These are phyloP conservation scores for Biston stratarius DNA, from an alignment of 2,888 invertebrate genomes.

Conservation along the genomic window DNA sequence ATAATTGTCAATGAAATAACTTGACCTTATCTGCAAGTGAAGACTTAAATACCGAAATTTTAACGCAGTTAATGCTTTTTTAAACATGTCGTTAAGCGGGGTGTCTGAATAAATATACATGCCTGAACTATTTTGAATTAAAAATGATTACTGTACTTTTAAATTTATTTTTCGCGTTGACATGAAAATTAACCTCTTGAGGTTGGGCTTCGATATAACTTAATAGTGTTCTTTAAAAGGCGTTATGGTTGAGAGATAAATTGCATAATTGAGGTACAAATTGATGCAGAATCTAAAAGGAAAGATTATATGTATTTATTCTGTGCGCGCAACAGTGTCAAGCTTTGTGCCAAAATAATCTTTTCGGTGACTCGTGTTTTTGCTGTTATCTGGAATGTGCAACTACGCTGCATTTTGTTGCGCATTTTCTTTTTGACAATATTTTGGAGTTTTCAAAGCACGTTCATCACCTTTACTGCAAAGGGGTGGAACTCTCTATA, in stretches of 20 bases:
- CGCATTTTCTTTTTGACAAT: background rate
- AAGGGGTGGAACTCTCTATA: too few species aligned
- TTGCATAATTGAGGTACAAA: slow-evolving; percentile 18
- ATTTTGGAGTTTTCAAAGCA: too few species aligned
- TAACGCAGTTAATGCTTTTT: slow-evolving; percentile 6
- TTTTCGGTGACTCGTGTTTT: slow-evolving; percentile 15
- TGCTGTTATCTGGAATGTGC: background rate
- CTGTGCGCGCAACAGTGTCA: slow-evolving; percentile 49
- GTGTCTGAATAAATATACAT: slow-evolving; percentile 1
- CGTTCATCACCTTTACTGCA: too few species aligned
- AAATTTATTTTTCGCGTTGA: slow-evolving; percentile 5
- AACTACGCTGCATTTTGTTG: background rate
- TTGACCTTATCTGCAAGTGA: slow-evolving; percentile 26
- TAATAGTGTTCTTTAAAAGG: slow-evolving; percentile 19
- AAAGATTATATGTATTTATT: slow-evolving; percentile 43
- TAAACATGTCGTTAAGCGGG: slow-evolving; percentile 9
- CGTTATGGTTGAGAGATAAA: slow-evolving; percentile 9
- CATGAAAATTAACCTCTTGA: slow-evolving; percentile 17
- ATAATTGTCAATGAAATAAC: slow-evolving; percentile 24
- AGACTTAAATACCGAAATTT: slow-evolving; percentile 13
- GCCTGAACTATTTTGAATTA: slow-evolving; percentile 10
- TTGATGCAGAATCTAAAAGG: slow-evolving; percentile 27
- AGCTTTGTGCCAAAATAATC: slow-evolving; percentile 42
- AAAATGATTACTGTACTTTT: slow-evolving; percentile 18
- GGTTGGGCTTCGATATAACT: slow-evolving; percentile 8